Evolutionary conservation across 2,113 vertebrate genomes (phyloP), one percentile per base, ranked within the genome.

Genomic region (Hucho hucho): DNA sequence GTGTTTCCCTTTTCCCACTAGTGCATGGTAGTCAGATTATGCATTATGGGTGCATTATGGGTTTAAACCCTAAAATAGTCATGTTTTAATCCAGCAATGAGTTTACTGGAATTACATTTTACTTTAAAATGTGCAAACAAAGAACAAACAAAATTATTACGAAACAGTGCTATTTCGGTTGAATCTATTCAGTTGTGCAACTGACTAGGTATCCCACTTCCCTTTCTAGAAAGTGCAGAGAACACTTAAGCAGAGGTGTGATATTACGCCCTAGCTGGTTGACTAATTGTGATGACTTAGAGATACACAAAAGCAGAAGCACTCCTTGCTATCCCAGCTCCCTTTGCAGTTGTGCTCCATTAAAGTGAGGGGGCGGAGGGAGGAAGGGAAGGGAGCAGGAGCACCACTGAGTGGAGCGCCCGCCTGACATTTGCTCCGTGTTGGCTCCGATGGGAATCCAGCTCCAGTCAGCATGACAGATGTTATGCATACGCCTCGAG

Each of bases 401-500:
- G 43, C 43, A 43, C n/a, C 14, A 18, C 37, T n/a, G 67, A 46
- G 74, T 14, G 26, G 28, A 22, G 26, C 65, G 61, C 18, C 49
- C 46, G 20, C 72, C 72, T 22, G 70, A 73, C 13, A 16, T 69
- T 56, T 46, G n/a, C 22, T 53, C 22, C n/a, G 74, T 64, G 64
- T 63, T 43, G 80, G 74, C 83, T 74, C 73, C 61, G 75, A 43
- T 56, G 65, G 75, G 80, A 64, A 70, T 68, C 83, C 81, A 71
- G 65, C 49, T 83, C 69, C 79, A 29, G 75, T 81, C 80, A 72
- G 64, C 74, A n/a, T 37, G 77, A 85, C 81, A 88, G 91, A 91
- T 90, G 80, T 69, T 83, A 74, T 82, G 81, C 22, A 68, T 84
- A 77, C 7, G 84, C 90, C 90, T 61, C 56, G 68, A 91, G 93